Conservation (phyloP, 2,113 vertebrate genomes). For the Todiramphus saurophagus region DNA sequence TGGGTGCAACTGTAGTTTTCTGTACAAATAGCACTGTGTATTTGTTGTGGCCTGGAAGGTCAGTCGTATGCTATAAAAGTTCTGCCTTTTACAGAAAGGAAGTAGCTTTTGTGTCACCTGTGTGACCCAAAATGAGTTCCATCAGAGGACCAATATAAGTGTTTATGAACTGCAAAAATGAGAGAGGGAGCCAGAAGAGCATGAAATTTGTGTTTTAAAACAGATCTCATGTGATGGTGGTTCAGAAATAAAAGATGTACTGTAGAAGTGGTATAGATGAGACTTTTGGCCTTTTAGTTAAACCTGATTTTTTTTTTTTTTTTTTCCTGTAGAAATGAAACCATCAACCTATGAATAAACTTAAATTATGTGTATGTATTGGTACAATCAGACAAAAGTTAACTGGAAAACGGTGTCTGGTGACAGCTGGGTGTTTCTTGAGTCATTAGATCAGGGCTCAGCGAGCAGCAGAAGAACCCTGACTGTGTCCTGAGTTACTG, state of each 20-base stretch:
- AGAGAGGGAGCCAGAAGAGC: background rate
- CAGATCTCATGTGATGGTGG: background rate
- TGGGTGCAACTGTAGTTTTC: background rate
- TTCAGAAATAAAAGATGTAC: background rate
- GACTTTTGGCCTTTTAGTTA: background rate
- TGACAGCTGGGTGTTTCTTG: background rate
- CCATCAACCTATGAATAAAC: background rate
- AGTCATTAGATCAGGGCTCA: background rate
- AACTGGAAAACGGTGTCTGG: background rate
- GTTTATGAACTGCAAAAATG: constrained; percentile 1
- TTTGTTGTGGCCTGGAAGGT: constrained; percentile 25
- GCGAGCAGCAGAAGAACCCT: background rate
- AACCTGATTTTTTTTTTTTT: background rate
- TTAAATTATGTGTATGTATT: background rate
- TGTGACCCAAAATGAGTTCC: background rate
- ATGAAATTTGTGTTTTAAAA: constrained; percentile 23
- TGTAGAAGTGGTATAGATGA: background rate
- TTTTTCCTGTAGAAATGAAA: background rate
- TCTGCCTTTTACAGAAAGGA: background rate
- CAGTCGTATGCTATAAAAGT: background rate
- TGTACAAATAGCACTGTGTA: background rate
- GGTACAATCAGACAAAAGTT: background rate
- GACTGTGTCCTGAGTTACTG: background rate
- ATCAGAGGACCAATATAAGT: background rate
- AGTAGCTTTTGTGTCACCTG: constrained; percentile 4